Evolutionary conservation across 2,113 vertebrate species (phyloP).

Genomic region (Tragelaphus scriptus): DNA sequence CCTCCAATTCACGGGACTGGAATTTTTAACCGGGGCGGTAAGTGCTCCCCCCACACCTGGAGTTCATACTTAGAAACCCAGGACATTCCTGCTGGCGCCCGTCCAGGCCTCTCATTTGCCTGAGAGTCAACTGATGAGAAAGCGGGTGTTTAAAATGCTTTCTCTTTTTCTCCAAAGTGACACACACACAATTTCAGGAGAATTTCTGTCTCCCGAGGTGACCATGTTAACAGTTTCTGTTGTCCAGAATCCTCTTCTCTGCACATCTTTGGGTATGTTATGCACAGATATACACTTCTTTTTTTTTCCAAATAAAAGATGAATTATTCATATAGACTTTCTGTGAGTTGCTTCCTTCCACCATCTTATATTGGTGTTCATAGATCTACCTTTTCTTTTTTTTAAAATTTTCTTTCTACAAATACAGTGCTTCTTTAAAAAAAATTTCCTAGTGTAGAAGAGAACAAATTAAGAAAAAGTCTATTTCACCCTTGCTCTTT

Average conservation of each 20-base stretch:
- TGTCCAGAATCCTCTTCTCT: not conserved
- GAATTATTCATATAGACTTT: not conserved
- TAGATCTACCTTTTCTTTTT: not conserved
- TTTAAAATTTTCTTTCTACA: not conserved
- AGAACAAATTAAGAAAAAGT: not conserved
- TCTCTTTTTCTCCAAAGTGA: not conserved
- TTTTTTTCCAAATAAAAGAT: not conserved
- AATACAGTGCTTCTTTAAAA: not conserved
- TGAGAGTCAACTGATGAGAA: not conserved
- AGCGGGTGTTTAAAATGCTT: not conserved
- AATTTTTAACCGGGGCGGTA: conserved; percentile 92
- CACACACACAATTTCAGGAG: fast-evolving
- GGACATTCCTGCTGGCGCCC: fast-evolving
- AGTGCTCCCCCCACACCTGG: conserved; percentile 65
- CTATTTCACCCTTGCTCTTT: not conserved
- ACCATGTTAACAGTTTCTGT: too few relatives aligned
- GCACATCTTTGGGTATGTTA: not conserved
- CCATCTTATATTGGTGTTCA: not conserved
- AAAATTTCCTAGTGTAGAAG: not conserved
- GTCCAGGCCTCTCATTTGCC: not conserved
- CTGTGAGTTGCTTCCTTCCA: not conserved
- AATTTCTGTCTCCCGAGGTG: not conserved
- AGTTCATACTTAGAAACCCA: not conserved
- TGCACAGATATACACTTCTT: not conserved
- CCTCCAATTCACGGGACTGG: conserved; percentile 86